Conservation (phyloP, 2,888 invertebrate species). For the Nephrotoma appendiculata region DNA sequence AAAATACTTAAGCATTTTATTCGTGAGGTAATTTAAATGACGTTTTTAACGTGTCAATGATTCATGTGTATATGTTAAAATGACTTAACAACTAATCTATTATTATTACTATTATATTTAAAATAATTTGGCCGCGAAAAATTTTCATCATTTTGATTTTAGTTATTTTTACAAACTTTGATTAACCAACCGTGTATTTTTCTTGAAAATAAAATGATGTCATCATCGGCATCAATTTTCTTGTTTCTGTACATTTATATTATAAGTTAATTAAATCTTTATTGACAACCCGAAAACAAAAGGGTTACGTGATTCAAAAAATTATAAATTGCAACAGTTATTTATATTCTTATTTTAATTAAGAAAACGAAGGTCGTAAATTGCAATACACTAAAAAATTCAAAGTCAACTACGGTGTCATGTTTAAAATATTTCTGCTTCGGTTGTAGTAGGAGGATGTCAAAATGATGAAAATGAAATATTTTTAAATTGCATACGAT, state of each 20-base stretch:
- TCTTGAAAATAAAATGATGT: not conserved
- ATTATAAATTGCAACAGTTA: not conserved
- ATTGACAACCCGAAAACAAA: not conserved
- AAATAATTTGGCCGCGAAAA: not conserved
- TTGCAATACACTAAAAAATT: not conserved
- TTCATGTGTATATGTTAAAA: not conserved
- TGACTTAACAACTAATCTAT: not conserved
- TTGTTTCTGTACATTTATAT: not conserved
- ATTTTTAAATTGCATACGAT: too few species aligned
- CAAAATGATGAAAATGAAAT: too few species aligned
- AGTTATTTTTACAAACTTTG: not conserved
- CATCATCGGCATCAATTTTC: not conserved
- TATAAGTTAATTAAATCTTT: not conserved
- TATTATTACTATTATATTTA: not conserved
- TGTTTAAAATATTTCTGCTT: not conserved
- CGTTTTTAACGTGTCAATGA: not conserved
- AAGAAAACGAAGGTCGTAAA: not conserved
- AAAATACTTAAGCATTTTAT: not conserved
- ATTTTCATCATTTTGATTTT: not conserved
- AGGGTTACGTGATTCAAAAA: not conserved
- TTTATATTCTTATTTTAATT: not conserved
- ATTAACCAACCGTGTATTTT: not conserved
- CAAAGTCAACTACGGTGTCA: not conserved
- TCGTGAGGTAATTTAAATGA: not conserved
- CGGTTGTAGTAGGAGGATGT: too few species aligned